Base-by-base conservation (phyloP, 2,888 invertebrate species). In the Drosophila mulleri region DNA sequence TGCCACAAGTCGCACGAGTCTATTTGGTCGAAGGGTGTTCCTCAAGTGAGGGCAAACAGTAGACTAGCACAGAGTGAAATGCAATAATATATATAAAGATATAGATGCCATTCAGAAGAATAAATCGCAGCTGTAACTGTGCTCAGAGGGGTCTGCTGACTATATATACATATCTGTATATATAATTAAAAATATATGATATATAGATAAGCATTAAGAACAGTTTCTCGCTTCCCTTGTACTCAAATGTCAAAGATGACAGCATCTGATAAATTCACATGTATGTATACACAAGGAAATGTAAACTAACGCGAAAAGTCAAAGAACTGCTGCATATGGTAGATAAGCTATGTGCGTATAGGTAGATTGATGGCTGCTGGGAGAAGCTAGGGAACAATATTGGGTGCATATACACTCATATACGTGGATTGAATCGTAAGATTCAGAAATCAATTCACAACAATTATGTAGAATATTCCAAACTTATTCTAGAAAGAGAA, bases 1-100 rank as follows among this genome's bases (percentile, higher is more conserved):
- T 69, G 77, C 69, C 68, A 59, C 83, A 70, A 79, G 79, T 82
- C 70, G 78, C 78, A 72, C 80, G 76, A 77, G 77, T 77, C 77
- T 71, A 70, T 75, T 75, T 60, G 48, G 23, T 37, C 41, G 29
- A 57, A 72, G 67, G 67, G 74, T 66, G 72, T 42, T 14, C 73
- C 26, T 39, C 37, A 29, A 56, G 47, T 37, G 67, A 73, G 79
- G 74, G 74, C 52, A 62, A 44, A 64, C 75, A 70, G 66, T 64
- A 70, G 63, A 60, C 70, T 69, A 75, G 80, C 62, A 70, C 66
- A 77, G 63, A 66, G 39, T 48, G 50, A 61, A 75, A 53, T 79
- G 59, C 66, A 69, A 69, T 75, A 68, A 76, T 69, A 75, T 32
- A 29, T 79, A 68, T 35, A 32, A 18, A 52, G 29, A 50, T 35